Evolutionary conservation across 2,888 invertebrate genomes (phyloP), one percentile per base, ranked within the genome.

Genomic region (Lithophane semibrunnea): DNA sequence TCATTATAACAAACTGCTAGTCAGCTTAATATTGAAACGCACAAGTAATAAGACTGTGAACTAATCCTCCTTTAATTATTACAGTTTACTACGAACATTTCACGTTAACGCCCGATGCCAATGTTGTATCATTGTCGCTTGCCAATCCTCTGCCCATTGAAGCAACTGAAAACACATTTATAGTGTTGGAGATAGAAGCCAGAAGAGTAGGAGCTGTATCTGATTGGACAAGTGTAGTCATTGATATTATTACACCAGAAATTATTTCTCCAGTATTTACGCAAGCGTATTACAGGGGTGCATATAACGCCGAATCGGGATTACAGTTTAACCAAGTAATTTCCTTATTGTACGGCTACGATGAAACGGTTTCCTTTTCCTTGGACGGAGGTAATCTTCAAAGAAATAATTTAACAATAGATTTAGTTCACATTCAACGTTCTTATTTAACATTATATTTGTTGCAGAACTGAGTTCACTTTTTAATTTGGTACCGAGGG

Each of bases 181-280:
- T 95, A 82, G 82, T 93, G 24, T 83, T 95, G 44, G 92, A 94
- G 81, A 77, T 95, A 29, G 90, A 92, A 88, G 95, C 95, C 58
- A 86, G 84, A 24, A 91, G 93, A 83, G 88, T 89, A 52, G 89
- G 92, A 80, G 94, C 94, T 0, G 86, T 93, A n/a, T 77, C 94
- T 18, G 91, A 84, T 44, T 86, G 88, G 69, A 84, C 93, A 3
- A 91, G 88, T 56, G 74, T 94, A 47, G 78, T 95, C 47, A 88
- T 95, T 54, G 90, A 92, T 65, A 79, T 94, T 61, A 76, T 91
- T 56, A 86, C 80, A 75, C 86, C 88, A 73, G 86, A 88, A 56
- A 80, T 89, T 24, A 67, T 87, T 75, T 73, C 80, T 70, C 93
- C 92, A 10, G 86, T 90, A 49, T 94, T 94, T 75, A 84, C 83